These are phyloP conservation scores for Glareola pratincola DNA, from an alignment of 2,113 vertebrate genomes.

Conservation along the genomic window DNA sequence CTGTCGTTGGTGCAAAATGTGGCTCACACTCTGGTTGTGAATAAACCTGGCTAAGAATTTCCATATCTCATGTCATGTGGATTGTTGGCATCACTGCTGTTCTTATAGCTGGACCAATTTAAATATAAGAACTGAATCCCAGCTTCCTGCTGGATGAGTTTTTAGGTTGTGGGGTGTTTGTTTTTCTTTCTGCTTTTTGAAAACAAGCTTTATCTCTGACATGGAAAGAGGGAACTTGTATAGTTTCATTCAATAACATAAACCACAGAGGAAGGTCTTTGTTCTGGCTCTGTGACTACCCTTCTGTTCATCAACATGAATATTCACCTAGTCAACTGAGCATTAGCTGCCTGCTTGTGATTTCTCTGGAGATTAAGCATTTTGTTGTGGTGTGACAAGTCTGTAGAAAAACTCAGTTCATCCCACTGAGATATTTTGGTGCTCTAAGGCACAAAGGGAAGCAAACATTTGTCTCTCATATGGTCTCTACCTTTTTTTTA, in stretches of 20 bases:
- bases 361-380: slow-evolving; percentile 13
- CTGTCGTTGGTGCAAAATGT: not conserved
- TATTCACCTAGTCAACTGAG: not conserved
- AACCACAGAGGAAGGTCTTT: not conserved
- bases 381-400: slow-evolving; percentile 7
- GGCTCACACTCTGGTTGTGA: not conserved
- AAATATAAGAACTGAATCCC: not conserved
- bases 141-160: not conserved
- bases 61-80: not conserved
- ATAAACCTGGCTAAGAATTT: not conserved
- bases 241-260: not conserved
- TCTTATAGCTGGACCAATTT: not conserved
- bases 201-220: not conserved
- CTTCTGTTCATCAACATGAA: not conserved
- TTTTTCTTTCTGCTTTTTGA: not conserved
- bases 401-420: slow-evolving; percentile 21
- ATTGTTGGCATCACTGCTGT: not conserved
- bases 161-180: not conserved
- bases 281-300: not conserved
- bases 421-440: slow-evolving; percentile 1
- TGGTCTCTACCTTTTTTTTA: not conserved
- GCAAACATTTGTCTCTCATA: slow-evolving; percentile 12
- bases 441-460: not conserved
- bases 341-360: not conserved
- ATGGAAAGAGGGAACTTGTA: not conserved